Evolutionary conservation across 1,140 invertebrate species (phyloP).

Genomic region (Brachionus paranguensis): DNA sequence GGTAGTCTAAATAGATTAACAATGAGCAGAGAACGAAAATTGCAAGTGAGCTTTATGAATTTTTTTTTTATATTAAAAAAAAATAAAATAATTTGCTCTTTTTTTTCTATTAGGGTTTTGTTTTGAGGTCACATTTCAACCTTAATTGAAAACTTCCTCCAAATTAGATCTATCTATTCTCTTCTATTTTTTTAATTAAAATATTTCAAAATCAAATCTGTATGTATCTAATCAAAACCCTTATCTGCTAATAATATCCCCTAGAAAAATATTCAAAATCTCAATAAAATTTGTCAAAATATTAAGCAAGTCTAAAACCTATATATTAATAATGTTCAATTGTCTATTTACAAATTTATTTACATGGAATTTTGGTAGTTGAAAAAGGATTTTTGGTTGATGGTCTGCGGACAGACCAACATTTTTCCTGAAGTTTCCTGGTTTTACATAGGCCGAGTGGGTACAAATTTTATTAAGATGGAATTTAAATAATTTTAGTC

Average conservation of each 20-base stretch:
- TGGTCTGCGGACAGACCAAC: too few relatives aligned
- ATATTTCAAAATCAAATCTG: slow-evolving; percentile 8
- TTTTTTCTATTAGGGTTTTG: not conserved
- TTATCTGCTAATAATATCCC: slow-evolving; percentile 23
- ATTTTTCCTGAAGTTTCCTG: too few relatives aligned
- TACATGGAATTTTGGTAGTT: not conserved
- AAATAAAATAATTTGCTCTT: not conserved
- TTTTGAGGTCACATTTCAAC: slow-evolving; percentile 16
- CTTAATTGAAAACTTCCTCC: slow-evolving; percentile 27
- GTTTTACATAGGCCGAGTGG: too few relatives aligned
- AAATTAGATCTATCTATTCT: not conserved
- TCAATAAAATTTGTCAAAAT: not conserved
- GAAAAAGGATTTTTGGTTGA: too few relatives aligned
- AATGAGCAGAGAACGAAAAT: not conserved
- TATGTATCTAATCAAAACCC: not conserved
- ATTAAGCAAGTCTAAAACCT: not conserved
- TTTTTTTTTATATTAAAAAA: not conserved
- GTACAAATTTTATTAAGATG: too few relatives aligned
- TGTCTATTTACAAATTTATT: not conserved
- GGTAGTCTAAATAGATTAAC: not conserved
- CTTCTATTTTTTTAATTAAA: slow-evolving; percentile 9
- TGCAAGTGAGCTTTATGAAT: not conserved
- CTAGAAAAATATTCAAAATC: not conserved
- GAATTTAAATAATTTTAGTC: too few relatives aligned
- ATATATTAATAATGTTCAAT: not conserved